Percentiles rank a stretch among this genome's conserved stretches.
These are phyloP conservation scores for Zootermopsis nevadensis DNA, from an alignment of 2,888 invertebrate species.

Conservation along the genomic window DNA sequence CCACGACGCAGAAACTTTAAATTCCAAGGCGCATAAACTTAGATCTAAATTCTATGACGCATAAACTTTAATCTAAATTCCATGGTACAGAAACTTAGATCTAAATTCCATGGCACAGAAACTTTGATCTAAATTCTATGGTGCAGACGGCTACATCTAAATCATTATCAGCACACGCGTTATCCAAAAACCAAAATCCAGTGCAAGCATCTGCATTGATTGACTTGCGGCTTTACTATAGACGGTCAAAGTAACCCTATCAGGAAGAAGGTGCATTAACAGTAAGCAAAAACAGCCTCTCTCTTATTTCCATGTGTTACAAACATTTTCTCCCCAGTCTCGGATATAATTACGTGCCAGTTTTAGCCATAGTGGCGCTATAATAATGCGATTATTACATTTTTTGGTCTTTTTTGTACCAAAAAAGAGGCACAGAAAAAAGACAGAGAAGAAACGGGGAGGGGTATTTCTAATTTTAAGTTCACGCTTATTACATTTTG, in stretches of 20 bases:
- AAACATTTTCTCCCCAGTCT: conserved; percentile 3
- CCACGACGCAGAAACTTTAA: too few species aligned
- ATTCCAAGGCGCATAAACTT: too few species aligned
- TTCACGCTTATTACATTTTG: conserved; percentile 50
- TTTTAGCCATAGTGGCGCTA: not conserved
- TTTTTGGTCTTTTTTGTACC: not conserved
- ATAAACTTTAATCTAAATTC: too few species aligned
- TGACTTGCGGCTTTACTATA: too few species aligned
- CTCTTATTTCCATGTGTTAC: conserved; percentile 2
- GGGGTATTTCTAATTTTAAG: conserved; percentile 46
- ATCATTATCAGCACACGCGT: too few species aligned
- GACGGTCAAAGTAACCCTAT: not conserved
- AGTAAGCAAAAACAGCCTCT: not conserved
- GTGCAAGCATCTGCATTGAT: too few species aligned
- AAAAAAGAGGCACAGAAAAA: not conserved
- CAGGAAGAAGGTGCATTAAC: not conserved
- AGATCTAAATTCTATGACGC: too few species aligned
- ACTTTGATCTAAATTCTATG: too few species aligned
- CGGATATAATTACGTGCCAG: conserved; percentile 24
- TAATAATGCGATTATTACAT: conserved; percentile 22
- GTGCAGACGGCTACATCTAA: too few species aligned
- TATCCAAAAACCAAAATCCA: too few species aligned
- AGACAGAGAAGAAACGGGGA: not conserved
- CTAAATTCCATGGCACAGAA: too few species aligned
- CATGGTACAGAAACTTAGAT: too few species aligned